phyloP scores from a whole-genome alignment of 2,888 invertebrate genomes.

The Protodeltote pygarga region DNA sequence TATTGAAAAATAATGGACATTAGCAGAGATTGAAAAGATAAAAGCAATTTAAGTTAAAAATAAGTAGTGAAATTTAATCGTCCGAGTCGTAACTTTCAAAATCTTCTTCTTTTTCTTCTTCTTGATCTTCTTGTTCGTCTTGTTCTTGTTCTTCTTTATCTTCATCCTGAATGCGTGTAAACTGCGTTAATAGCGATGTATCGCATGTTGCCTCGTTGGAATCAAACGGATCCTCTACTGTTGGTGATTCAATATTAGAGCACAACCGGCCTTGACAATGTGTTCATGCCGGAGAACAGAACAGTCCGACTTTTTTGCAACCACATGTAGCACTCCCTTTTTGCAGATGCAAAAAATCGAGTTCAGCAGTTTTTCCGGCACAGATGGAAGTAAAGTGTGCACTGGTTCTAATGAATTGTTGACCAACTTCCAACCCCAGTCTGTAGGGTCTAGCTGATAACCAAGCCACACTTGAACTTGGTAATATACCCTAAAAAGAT shows the following conservation, averaged over 20 bases:
- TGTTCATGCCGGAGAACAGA: constrained; percentile 42
- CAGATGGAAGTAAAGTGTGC: constrained; percentile 33
- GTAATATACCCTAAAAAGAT: constrained; percentile 28
- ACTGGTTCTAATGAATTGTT: constrained; percentile 24
- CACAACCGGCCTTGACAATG: constrained; percentile 43
- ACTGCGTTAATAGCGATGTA: constrained; percentile 36
- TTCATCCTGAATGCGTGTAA: constrained; percentile 32
- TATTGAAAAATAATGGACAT: too few relatives aligned
- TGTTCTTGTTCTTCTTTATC: constrained; percentile 25
- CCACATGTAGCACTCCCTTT: constrained; percentile 45
- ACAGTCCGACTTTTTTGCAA: constrained; percentile 45
- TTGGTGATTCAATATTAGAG: constrained; percentile 41
- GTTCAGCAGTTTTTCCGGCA: constrained; percentile 48
- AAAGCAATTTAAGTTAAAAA: too few relatives aligned
- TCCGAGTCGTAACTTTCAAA: too few relatives aligned
- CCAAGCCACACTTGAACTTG: constrained; percentile 35
- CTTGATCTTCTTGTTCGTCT: constrained; percentile 16
- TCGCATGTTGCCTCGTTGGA: constrained; percentile 26
- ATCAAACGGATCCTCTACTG: constrained; percentile 34
- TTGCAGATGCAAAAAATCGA: constrained; percentile 49
- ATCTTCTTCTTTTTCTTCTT: constrained; percentile 14
- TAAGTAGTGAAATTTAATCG: too few relatives aligned
- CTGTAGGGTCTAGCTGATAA: constrained; percentile 1
- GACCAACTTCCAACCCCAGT: constrained; percentile 23
- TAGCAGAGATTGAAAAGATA: too few relatives aligned